Base-by-base conservation (phyloP, 1,140 invertebrate genomes). In the Linepithema humile region DNA sequence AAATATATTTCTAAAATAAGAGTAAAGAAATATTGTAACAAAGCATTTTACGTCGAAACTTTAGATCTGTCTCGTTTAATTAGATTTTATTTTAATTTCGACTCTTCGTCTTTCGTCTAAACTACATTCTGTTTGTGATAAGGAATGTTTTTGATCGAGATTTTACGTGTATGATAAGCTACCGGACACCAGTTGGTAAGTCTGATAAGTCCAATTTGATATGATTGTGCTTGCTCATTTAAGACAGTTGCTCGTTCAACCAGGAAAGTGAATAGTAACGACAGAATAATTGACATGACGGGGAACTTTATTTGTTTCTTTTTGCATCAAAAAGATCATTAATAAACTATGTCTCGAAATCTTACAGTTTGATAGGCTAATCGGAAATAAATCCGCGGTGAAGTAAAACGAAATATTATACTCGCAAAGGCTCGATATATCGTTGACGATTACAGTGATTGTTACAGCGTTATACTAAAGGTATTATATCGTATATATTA, bases 101-200 rank as follows among this genome's bases (percentile, higher is more conserved):
- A n/a, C n/a, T n/a, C n/a, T n/a, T n/a, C n/a, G n/a, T n/a, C n/a
- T n/a, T n/a, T n/a, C n/a, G n/a, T n/a, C n/a, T n/a, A n/a, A n/a
- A n/a, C 29, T 53, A 60, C 2, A 2, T 55, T 48, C 26, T 12
- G 29, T 3, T 10, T 17, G 10, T 20, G 80, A 83, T 83, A 77
- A 77, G 20, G 15, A 7, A 9, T 17, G 23, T 1, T 4, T n/a
- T n/a, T n/a, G n/a, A n/a, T 65, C 55, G 7, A 9, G 40, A 59
- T 53, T 59, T 62, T 40, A 60, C 15, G 65, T 73, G 65, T 3
- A 0, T 12, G 80, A 83, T 83, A 85, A 65, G 70, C 35, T 6
- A 7, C 1, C 6, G 10, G 38, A 2, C 43, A 35, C 62, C 45
- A 64, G n/a, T 1, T 38, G 65, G 32, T n/a, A n/a, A n/a, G n/a